Evolutionary conservation across 1,140 invertebrate species (phyloP), one percentile per base, ranked within the genome.

Genomic region (Ceratosolen fusciceps): DNA sequence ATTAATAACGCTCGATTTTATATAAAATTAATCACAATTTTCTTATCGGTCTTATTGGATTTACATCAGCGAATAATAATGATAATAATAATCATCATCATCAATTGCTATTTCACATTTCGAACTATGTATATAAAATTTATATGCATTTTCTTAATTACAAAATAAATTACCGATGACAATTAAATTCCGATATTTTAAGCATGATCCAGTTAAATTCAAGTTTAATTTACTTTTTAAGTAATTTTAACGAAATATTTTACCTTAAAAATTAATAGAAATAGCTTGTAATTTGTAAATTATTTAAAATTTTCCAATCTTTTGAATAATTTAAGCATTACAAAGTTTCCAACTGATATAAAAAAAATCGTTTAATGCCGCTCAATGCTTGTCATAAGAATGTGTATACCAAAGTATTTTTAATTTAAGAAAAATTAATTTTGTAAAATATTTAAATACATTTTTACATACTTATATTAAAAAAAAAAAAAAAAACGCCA

Each of bases 371-470:
- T 58, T 37, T 21, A 24, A 56, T n/a, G n/a, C 1, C 5, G 16
- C 39, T 47, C 19, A 34, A 31, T 75, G 14, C 19, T 21, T 54
- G 21, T 76, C 9, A 56, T 77, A 71, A 31, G 58, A 24, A 47
- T n/a, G 24, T 70, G 52, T 58, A 77, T 58, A 70, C 29, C 75
- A 77, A 77, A 77, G 75, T 71, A 71, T 71, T 77, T 29, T 54
- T 77, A 54, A n/a, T n/a, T 29, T 77, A 71, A 71, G 67, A 77
- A 19, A 60, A 77, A 39, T 56, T 29, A 71, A 77, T 60, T 71
- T 77, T 77, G 75, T 77, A 77, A 71, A 71, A 60, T 77, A 77
- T 56, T 70, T 8, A 77, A 70, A 77, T 77, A 72, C 67, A 39
- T 77, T 77, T 76, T 77, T 70, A 60, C 72, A 43, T 12, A n/a